Evolutionary conservation across 2,113 vertebrate genomes (phyloP).

Genomic region (Macquaria australasica): DNA sequence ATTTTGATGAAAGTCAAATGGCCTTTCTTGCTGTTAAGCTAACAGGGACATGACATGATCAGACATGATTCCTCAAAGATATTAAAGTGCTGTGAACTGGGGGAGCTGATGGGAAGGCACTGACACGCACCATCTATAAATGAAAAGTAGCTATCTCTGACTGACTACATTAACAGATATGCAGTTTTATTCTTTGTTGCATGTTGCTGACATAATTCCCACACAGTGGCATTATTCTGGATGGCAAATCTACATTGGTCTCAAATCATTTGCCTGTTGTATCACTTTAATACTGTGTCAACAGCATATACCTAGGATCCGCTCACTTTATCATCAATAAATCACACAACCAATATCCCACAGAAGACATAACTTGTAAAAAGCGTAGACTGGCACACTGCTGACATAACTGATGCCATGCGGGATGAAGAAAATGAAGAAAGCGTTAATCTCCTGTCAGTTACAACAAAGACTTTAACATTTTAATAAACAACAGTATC

Average conservation of each 20-base stretch:
- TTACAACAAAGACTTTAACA: constrained; percentile 10
- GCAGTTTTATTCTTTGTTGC: not conserved
- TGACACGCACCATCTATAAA: constrained; percentile 31
- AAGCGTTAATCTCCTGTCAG: constrained; percentile 34
- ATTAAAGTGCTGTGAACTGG: constrained; percentile 45
- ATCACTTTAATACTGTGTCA: not conserved
- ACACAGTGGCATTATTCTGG: not conserved
- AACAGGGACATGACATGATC: constrained; percentile 40
- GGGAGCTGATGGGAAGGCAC: constrained; percentile 27
- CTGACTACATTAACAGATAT: constrained; percentile 19
- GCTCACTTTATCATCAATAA: constrained; percentile 6
- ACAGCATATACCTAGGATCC: not conserved
- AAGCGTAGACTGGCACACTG: not conserved
- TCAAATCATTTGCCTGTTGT: not conserved
- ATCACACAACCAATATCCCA: constrained; percentile 6
- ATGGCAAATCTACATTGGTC: not conserved
- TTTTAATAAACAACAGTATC: constrained; percentile 10
- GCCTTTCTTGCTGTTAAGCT: constrained; percentile 27
- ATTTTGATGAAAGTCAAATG: constrained; percentile 34
- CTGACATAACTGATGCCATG: constrained; percentile 14
- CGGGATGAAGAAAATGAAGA: constrained; percentile 18
- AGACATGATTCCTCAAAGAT: constrained; percentile 54
- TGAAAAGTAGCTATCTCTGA: constrained; percentile 14
- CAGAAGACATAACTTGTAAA: constrained; percentile 1
- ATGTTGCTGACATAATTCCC: constrained; percentile 13